phyloP scores from a whole-genome alignment of 2,797 vertebrate species.

The Falco concolor region DNA sequence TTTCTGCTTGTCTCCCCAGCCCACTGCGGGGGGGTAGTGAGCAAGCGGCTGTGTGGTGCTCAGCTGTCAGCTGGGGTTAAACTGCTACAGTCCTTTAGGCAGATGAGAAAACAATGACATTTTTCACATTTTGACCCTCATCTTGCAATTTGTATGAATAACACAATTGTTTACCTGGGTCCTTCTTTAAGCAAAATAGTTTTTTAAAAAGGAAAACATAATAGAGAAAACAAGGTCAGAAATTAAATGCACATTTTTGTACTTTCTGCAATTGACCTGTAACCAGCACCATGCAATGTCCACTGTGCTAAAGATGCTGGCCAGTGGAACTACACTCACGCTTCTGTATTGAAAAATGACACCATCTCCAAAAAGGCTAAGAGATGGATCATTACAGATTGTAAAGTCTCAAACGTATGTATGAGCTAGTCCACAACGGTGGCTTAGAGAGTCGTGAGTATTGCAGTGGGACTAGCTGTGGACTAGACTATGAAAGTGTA shows the following conservation, averaged over 20 bases:
- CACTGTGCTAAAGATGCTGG: neutral
- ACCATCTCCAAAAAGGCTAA: neutral
- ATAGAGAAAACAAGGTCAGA: neutral
- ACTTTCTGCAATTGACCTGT: neutral
- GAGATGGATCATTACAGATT: neutral
- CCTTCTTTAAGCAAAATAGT: neutral
- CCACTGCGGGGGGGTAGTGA: neutral
- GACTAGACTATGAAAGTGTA: neutral
- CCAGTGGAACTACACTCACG: neutral
- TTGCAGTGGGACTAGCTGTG: neutral
- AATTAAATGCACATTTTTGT: neutral
- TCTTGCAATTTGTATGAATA: neutral
- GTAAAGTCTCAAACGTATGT: accelerated
- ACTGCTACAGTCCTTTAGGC: neutral
- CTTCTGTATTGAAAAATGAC: neutral
- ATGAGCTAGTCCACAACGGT: neutral
- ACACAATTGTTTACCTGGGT: neutral
- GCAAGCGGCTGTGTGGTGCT: neutral
- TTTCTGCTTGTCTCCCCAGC: neutral
- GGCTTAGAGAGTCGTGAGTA: neutral
- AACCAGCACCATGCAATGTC: neutral
- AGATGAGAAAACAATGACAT: neutral
- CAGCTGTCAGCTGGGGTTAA: neutral
- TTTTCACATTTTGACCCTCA: neutral
- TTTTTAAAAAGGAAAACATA: neutral